These are phyloP conservation scores for Aurelia sp. DNA, from an alignment of 30 jellyfish, hydroid and myxozoan species.

Conservation along the genomic window DNA sequence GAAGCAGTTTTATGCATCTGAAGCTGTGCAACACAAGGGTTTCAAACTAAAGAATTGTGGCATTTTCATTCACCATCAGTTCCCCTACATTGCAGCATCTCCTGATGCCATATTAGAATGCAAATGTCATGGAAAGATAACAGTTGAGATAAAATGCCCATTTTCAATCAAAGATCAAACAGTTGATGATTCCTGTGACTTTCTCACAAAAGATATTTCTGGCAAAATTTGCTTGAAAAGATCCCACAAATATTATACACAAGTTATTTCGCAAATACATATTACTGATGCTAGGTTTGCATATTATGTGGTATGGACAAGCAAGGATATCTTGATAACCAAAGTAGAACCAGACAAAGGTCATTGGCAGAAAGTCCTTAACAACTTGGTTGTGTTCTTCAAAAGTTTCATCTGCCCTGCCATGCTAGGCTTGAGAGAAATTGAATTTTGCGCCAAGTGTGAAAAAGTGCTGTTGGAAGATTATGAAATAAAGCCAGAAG, in stretches of 20 bases:
- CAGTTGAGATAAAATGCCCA: conserved; percentile 45
- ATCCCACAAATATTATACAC: conserved; percentile 68
- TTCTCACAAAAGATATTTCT: conserved; percentile 5
- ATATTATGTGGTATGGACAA: conserved; percentile 53
- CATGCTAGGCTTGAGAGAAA: conserved; percentile 35
- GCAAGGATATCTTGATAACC: conserved; percentile 18
- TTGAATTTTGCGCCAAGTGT: conserved; percentile 65
- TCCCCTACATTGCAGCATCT: conserved; percentile 40
- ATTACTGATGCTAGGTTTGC: conserved; percentile 4
- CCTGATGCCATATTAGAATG: conserved; percentile 37
- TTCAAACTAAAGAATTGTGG: conserved; percentile 37
- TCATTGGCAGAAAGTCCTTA: conserved; percentile 23
- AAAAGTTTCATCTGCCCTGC: conserved; percentile 46
- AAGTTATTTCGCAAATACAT: conserved; percentile 37
- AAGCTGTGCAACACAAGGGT: conserved; percentile 17
- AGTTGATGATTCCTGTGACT: conserved; percentile 17
- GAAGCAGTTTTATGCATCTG: conserved; percentile 15
- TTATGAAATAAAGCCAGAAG: conserved; percentile 29
- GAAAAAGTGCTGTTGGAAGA: conserved; percentile 47
- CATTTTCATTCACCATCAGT: conserved; percentile 5
- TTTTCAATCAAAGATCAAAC: conserved; percentile 12
- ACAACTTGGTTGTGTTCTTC: conserved; percentile 36
- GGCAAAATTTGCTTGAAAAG: conserved; percentile 21
- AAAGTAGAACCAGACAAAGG: conserved; percentile 9
- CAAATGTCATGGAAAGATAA: conserved; percentile 26